Evolutionary conservation across 2,113 vertebrate genomes (phyloP).

Genomic region (Chaenogobius annularis): DNA sequence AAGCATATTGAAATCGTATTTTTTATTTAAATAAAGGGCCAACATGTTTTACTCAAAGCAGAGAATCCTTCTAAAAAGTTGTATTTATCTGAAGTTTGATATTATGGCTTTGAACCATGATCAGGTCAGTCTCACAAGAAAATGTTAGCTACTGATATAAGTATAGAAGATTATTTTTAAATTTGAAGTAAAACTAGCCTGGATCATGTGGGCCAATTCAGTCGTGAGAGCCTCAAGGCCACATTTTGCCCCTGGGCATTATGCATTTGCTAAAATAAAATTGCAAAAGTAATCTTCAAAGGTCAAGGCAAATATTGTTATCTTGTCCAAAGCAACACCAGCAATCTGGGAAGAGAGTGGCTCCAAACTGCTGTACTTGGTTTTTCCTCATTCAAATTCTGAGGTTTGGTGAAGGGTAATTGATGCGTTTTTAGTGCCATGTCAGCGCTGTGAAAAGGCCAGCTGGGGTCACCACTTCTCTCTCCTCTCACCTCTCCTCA

Average conservation of each 20-base stretch:
- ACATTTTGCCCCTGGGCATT: not conserved
- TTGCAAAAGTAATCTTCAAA: not conserved
- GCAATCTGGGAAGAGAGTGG: slow-evolving; percentile 2
- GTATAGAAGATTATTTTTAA: too few relatives aligned
- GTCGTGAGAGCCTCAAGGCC: too few relatives aligned
- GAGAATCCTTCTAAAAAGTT: too few relatives aligned
- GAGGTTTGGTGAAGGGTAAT: slow-evolving; percentile 55
- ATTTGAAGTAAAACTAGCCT: too few relatives aligned
- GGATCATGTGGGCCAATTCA: too few relatives aligned
- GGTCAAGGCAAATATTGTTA: not conserved
- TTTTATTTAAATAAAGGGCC: too few relatives aligned
- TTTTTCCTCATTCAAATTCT: slow-evolving; percentile 39
- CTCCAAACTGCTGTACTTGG: slow-evolving; percentile 14
- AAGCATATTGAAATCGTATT: not conserved
- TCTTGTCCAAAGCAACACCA: not conserved
- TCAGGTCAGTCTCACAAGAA: too few relatives aligned
- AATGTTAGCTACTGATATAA: too few relatives aligned
- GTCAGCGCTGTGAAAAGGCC: slow-evolving; percentile 54
- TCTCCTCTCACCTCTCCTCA: slow-evolving; percentile 15
- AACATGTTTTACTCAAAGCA: too few relatives aligned
- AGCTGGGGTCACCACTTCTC: slow-evolving; percentile 4
- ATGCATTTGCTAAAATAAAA: not conserved
- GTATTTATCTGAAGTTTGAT: too few relatives aligned
- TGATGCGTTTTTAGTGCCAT: slow-evolving; percentile 43
- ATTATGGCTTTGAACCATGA: too few relatives aligned